Conservation (phyloP, 2,888 invertebrate species). For the Rhyacophila evoluta region DNA sequence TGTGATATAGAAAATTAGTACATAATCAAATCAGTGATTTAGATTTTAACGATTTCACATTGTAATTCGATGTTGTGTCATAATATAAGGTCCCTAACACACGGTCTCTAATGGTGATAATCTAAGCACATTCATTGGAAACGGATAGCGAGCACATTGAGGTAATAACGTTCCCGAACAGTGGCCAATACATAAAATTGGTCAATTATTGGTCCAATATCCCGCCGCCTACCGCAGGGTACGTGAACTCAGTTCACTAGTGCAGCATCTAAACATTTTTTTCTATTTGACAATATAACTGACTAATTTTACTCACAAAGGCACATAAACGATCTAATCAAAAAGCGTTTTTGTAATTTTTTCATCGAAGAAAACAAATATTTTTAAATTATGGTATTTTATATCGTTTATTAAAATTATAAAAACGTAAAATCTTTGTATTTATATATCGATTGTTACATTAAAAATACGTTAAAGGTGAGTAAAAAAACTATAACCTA, state of each 20-base stretch:
- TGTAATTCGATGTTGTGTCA: not conserved
- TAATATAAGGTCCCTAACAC: too few relatives aligned
- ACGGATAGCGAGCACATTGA: constrained; percentile 12
- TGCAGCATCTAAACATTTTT: not conserved
- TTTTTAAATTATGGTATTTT: too few relatives aligned
- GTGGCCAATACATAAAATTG: constrained; percentile 46
- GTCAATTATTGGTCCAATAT: constrained; percentile 48
- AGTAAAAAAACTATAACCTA: too few relatives aligned
- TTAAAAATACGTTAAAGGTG: too few relatives aligned
- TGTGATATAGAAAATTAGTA: not conserved
- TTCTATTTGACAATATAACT: not conserved
- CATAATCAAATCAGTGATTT: not conserved
- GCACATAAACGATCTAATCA: too few relatives aligned
- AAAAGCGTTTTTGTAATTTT: too few relatives aligned
- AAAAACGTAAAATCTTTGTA: too few relatives aligned
- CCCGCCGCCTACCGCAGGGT: constrained; percentile 26
- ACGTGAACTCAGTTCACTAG: constrained; percentile 3
- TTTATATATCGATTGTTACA: too few relatives aligned
- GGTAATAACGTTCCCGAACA: constrained; percentile 38
- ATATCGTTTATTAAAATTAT: too few relatives aligned
- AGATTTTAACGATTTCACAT: not conserved
- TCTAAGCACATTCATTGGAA: constrained; percentile 20
- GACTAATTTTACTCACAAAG: too few relatives aligned
- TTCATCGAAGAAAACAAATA: too few relatives aligned
- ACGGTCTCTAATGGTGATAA: not conserved